Base-by-base conservation (phyloP, 2,797 vertebrate species). In the Lepus townsendii region DNA sequence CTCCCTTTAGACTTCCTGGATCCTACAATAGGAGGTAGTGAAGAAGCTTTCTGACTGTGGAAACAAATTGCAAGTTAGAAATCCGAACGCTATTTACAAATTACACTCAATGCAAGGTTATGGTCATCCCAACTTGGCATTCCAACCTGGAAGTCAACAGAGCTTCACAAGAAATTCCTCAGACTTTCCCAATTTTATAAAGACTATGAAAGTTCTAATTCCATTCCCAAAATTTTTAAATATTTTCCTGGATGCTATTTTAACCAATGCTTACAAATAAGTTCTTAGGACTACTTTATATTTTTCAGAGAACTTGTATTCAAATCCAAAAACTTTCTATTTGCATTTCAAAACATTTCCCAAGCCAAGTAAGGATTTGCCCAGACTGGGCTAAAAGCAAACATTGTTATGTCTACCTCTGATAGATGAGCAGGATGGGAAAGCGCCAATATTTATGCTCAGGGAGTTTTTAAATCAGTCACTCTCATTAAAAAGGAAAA, bases 1-100 rank as follows among this genome's bases (percentile, higher is more conserved):
- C 98, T 99, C 98, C 98, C 99, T 97, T 99, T 99, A 96, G 98
- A 99, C 96, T 99, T 99, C 91, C 98, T 98, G 96, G 98, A 99
- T 98, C 98, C 99, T 97, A 98, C 98, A 97, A 99, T 98, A 0
- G 99, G 99, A 66, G 99, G 99, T 9, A 99, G 98, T 12, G 98
- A 99, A 50, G 98, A 98, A 7, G 98, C 98, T 98, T 99, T 99
- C 95, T 99, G 99, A 88, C 99, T 99, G 98, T 32, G 97, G 94
- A 98, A 98, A 98, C 42, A 98, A 98, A 88, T 32, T 54, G 7
- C 27, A 93, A 66, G 77, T 98, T 95, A 98, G 52, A 97, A 79
- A 42, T 90, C 30, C n/a, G 63, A 62, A 71, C 22, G 32, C 10
- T 79, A 52, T 35, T 88, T 77, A 57, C 14, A 95, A 83, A 68